Conservation (phyloP, 2,113 vertebrate genomes). For the Ginglymostoma cirratum region DNA sequence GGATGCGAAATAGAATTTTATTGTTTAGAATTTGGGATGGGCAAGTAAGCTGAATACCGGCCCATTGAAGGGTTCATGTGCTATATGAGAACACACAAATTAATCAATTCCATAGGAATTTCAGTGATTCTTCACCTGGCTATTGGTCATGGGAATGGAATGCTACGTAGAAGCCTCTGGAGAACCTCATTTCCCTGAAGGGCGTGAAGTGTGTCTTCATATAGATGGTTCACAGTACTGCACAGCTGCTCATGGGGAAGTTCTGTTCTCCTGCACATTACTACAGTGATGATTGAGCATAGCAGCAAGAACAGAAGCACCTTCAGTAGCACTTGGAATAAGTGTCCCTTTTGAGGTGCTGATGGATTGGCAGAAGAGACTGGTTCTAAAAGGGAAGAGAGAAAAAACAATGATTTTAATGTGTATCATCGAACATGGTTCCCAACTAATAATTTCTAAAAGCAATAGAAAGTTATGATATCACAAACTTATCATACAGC, state of each 20-base stretch:
- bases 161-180: slow-evolving; percentile 61
- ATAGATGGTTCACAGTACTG: slow-evolving; percentile 60
- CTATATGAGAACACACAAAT: slow-evolving; percentile 23
- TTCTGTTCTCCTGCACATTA: slow-evolving; percentile 67
- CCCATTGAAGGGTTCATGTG: slow-evolving; percentile 12
- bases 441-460: not conserved
- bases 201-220: slow-evolving; percentile 64
- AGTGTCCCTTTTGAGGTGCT: slow-evolving; percentile 44
- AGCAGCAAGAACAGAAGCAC: slow-evolving; percentile 61
- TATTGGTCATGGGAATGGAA: slow-evolving; percentile 47
- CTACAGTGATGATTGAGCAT: slow-evolving; percentile 52
- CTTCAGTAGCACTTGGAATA: slow-evolving; percentile 58
- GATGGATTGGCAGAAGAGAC: slow-evolving; percentile 40
- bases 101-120: slow-evolving; percentile 85
- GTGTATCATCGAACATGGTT: not conserved
- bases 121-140: slow-evolving; percentile 52
- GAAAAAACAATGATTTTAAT: slow-evolving; percentile 15
- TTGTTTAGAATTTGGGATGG: not conserved
- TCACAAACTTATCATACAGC: not conserved
- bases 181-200: slow-evolving; percentile 68
- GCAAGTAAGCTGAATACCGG: not conserved
- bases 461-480: not conserved
- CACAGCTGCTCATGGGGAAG: slow-evolving; percentile 69
- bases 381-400: slow-evolving; percentile 46
- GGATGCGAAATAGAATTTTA: not conserved